phyloP scores from a whole-genome alignment of 1,140 invertebrate genomes.

The Vanessa tameamea region DNA sequence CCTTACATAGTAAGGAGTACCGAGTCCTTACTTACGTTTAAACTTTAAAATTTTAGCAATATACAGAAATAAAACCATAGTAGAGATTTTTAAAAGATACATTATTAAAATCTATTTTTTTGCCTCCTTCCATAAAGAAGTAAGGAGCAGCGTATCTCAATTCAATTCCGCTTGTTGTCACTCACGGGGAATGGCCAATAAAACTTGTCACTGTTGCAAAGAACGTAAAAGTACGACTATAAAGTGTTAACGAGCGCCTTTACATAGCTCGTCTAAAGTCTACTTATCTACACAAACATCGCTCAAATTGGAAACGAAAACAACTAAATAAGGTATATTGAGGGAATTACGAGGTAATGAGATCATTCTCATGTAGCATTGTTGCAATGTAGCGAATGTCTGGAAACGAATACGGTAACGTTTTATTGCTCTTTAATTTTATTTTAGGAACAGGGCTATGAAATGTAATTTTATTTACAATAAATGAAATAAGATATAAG shows the following conservation, averaged over 20 bases:
- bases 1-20: no score
- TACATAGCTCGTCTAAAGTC: constrained; percentile 18
- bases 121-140: background rate
- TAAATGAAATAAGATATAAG: constrained; percentile 25
- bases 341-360: constrained; percentile 29
- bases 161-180: constrained; percentile 31
- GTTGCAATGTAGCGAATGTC: constrained; percentile 21
- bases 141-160: background rate
- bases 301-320: constrained; percentile 19
- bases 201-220: constrained; percentile 31
- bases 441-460: constrained; percentile 29
- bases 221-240: constrained; percentile 21
- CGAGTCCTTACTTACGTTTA: no score
- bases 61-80: no score
- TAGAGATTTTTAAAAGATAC: no score
- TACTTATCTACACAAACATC: constrained; percentile 28
- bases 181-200: constrained; percentile 30
- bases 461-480: constrained; percentile 25
- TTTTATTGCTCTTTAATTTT: constrained; percentile 29
- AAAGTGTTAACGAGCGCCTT: constrained; percentile 29
- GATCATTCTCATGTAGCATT: constrained; percentile 27
- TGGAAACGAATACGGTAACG: constrained; percentile 19
- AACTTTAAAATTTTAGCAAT: no score
- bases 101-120: background rate
- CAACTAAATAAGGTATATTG: constrained; percentile 25